phyloP scores from a whole-genome alignment of 2,888 invertebrate genomes.

The Tachina lurida region DNA sequence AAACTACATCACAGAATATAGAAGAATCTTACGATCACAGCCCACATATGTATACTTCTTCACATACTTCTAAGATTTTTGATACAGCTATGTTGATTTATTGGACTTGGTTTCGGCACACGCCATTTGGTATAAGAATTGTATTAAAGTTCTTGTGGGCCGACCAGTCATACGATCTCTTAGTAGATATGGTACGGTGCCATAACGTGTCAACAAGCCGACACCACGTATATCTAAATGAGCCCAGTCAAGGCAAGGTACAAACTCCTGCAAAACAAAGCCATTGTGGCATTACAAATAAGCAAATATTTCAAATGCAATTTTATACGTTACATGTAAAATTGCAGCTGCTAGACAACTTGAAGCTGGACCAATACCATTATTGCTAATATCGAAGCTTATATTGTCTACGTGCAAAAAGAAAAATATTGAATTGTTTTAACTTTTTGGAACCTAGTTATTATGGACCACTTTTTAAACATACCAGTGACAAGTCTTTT shows the following conservation, averaged over 20 bases:
- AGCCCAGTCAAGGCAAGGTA: constrained; percentile 86
- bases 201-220: constrained; percentile 85
- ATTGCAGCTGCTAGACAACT: constrained; percentile 89
- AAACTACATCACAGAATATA: background rate
- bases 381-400: constrained; percentile 86
- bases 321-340: constrained; percentile 83
- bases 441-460: no score
- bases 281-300: background rate
- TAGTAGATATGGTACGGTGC: constrained; percentile 86
- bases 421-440: background rate
- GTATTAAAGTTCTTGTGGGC: constrained; percentile 85
- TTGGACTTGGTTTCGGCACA: constrained; percentile 79
- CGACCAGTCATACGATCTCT: constrained; percentile 86
- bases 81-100: background rate
- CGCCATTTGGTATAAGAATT: constrained; percentile 83
- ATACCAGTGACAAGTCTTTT: constrained; percentile 78
- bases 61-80: background rate
- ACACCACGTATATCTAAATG: constrained; percentile 90
- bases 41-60: background rate
- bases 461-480: background rate
- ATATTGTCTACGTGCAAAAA: constrained; percentile 72
- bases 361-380: constrained; percentile 85
- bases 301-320: background rate
- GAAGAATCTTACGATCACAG: background rate
- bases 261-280: constrained; percentile 85